Base-by-base conservation (phyloP, 2,888 invertebrate genomes). In the Camponotus fellah region DNA sequence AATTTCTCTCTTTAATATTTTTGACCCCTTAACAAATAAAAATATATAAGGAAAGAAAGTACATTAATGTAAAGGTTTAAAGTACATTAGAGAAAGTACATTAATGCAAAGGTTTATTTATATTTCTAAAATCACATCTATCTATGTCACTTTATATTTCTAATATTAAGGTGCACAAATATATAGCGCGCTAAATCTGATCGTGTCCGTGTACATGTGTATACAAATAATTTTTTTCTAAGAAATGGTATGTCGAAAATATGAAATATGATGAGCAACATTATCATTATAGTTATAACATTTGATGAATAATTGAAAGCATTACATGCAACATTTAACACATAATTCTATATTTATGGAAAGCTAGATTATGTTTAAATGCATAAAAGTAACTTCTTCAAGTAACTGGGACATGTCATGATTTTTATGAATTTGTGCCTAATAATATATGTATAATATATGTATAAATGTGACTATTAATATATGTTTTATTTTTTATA, bases 251-350 rank as follows among this genome's bases (percentile, higher is more conserved):
- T 9, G 17, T 8, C 32, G 0, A 37, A 43, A 10, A 72, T 32
- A 14, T 60, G 34, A 76, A 64, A 64, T 49, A 75, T 75, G 49
- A 37, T 64, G 21, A 75, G 9, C 76, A 56, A n/a, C 32, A 58
- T n/a, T 64, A 76, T 21, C 21, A 32, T 17, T 21, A 74, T 46
- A 14, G 21, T 84, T 66, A 79, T 34, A 62, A 82, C 37, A 77
- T 12, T 86, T 84, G 34, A 68, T 43, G 53, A 10, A 58, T 68
- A 62, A 62, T 62, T 64, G 60, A 66, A 83, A 62, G 21, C 75
- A 69, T 75, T n/a, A 53, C 88, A 88, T 88, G 88, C 88, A 88
- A 87, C 82, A 87, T 83, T 80, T 80, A 85, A 71, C 75, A 66
- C 53, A 74, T 77, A 60, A 77, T 76, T 66, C 49, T 43, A 82